These are phyloP conservation scores for Crotophaga sulcirostris DNA, from an alignment of 2,113 vertebrate genomes.

Conservation along the genomic window DNA sequence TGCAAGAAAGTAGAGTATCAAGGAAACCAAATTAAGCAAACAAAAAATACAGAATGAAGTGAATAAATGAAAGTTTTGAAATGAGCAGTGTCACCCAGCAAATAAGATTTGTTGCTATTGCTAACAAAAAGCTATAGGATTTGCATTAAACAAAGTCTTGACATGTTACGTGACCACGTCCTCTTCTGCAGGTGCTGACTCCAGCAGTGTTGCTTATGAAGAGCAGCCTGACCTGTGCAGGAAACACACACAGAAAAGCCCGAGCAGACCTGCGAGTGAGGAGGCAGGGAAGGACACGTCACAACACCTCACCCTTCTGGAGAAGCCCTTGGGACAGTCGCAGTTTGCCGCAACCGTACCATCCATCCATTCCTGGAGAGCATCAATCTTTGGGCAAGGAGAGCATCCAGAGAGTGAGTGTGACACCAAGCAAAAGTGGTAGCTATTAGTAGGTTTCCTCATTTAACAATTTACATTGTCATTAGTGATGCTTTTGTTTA, in stretches of 20 bases:
- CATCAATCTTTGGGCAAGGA: not conserved
- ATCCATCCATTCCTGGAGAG: accelerated
- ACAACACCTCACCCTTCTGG: accelerated
- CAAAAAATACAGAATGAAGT: not conserved
- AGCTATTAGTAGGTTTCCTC: not conserved
- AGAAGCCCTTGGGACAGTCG: not conserved
- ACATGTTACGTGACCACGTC: accelerated
- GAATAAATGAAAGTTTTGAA: not conserved
- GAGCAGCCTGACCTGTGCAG: no score
- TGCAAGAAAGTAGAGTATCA: not conserved
- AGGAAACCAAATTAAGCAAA: not conserved
- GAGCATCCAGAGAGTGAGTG: accelerated
- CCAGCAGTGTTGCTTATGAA: not conserved
- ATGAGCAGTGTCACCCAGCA: not conserved
- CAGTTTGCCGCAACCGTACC: not conserved
- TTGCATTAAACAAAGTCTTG: not conserved
- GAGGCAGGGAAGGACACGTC: no score
- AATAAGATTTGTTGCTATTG: not conserved
- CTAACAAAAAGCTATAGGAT: not conserved
- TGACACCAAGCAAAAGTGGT: not conserved
- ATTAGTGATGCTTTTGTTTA: not conserved
- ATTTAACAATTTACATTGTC: accelerated
- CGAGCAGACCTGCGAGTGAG: accelerated
- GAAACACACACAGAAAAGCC: not conserved
- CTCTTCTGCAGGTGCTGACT: not conserved